A percentile compares a stretch with the other conserved stretches of the same genome.
Conservation (phyloP, 2,113 vertebrate species). For the Datnioides undecimradiatus region DNA sequence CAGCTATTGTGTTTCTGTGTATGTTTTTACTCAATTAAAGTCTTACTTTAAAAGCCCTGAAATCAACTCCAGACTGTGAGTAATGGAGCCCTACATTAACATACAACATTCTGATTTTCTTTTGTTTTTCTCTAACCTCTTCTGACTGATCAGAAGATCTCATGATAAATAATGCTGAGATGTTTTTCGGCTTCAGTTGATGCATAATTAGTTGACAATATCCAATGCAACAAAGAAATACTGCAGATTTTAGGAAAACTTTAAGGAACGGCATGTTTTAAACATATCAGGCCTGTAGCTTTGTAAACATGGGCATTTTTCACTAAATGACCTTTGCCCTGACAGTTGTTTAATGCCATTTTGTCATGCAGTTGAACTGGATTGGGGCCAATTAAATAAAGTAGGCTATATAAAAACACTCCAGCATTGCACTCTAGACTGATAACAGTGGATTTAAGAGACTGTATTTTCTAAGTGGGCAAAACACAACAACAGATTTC, state of each 20-base stretch:
- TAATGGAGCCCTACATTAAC: not conserved
- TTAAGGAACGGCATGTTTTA: too few species aligned
- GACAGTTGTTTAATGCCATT: not conserved
- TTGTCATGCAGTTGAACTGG: not conserved
- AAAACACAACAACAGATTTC: not conserved
- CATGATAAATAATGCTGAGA: too few species aligned
- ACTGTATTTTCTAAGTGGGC: not conserved
- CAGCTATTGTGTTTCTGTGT: too few species aligned
- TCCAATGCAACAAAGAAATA: not conserved
- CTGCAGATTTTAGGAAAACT: not conserved
- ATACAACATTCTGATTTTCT: too few species aligned
- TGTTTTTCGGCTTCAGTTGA: not conserved
- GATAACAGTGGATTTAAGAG: not conserved
- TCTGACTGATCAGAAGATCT: not conserved
- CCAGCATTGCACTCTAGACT: not conserved
- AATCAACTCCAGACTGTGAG: not conserved
- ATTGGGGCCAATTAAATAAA: conserved; percentile 1
- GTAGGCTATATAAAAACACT: not conserved
- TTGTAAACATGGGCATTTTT: not conserved
- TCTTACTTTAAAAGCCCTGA: too few species aligned
- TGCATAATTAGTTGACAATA: not conserved
- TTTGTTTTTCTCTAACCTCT: too few species aligned
- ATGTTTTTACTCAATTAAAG: too few species aligned
- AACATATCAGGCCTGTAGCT: not conserved
- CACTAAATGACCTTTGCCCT: conserved; percentile 30